These are phyloP conservation scores for Eueremaeus valkanovi DNA, from an alignment of 2,888 invertebrate species.

Conservation along the genomic window DNA sequence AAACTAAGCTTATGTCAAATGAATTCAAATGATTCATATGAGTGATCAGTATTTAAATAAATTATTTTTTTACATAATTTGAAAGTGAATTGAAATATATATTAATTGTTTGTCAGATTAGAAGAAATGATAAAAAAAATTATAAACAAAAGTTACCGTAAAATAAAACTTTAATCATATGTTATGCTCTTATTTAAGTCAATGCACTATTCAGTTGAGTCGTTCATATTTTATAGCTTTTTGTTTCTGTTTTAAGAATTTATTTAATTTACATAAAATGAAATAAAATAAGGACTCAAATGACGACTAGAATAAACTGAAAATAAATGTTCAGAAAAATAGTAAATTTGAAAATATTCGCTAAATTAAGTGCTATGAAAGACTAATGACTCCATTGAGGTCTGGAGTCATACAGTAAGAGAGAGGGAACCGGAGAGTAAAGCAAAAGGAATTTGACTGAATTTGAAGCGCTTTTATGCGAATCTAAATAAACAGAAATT, in stretches of 20 bases:
- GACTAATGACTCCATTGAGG: background rate
- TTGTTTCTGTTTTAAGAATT: no score
- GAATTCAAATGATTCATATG: no score
- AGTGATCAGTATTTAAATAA: no score
- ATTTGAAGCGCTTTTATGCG: slow-evolving; percentile 7
- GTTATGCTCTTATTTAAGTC: background rate
- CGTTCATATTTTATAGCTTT: no score
- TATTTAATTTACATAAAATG: no score
- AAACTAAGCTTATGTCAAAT: background rate
- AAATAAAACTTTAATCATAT: background rate
- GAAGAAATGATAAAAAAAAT: no score
- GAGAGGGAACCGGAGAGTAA: background rate
- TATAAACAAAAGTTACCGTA: background rate
- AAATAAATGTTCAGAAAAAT: background rate
- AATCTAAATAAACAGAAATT: slow-evolving; percentile 10
- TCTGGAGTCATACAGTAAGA: background rate
- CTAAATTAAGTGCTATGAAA: background rate
- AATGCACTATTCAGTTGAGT: background rate
- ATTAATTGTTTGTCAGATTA: no score
- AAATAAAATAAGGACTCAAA: no score
- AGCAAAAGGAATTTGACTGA: background rate
- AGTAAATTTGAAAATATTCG: background rate
- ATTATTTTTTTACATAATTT: no score
- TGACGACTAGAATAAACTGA: background rate
- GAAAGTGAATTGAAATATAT: no score